These are phyloP conservation scores for Cryptocheilus praepositus DNA, from an alignment of 2,888 invertebrate genomes.

Conservation along the genomic window DNA sequence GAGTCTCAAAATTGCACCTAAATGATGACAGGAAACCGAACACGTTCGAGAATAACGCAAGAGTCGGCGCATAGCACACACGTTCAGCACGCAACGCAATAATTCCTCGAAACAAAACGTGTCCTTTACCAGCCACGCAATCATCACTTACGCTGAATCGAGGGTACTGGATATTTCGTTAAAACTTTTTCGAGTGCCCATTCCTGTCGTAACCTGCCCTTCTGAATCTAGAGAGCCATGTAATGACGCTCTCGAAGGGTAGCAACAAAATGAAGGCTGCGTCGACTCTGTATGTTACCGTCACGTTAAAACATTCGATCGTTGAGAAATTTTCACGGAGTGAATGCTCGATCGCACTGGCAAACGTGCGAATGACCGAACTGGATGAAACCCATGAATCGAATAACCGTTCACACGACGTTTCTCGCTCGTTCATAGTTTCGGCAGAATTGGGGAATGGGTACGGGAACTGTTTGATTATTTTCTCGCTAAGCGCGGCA, in stretches of 20 bases:
- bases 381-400: slow-evolving; percentile 28
- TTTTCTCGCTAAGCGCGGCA: neutral
- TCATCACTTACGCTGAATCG: slow-evolving; percentile 2
- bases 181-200: slow-evolving; percentile 53
- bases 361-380: slow-evolving; percentile 9
- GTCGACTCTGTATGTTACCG: too few relatives aligned
- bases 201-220: neutral
- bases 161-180: slow-evolving; percentile 46
- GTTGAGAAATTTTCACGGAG: too few relatives aligned
- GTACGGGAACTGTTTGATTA: neutral
- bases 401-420: slow-evolving; percentile 34
- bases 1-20: slow-evolving; percentile 1
- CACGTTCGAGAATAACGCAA: neutral
- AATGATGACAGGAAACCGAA: slow-evolving; percentile 11
- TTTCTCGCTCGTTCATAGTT: slow-evolving; percentile 25
- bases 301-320: too few relatives aligned
- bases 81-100: slow-evolving; percentile 1
- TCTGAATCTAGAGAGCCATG: slow-evolving; percentile 3
- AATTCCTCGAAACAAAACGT: neutral
- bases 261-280: neutral
- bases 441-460: neutral
- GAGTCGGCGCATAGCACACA: neutral
- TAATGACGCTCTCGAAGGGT: slow-evolving; percentile 21
- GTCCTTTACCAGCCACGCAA: neutral
- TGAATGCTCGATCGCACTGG: neutral